These are phyloP conservation scores for Lasioglossum marginatum DNA, from an alignment of 2,888 invertebrate genomes.

Conservation along the genomic window DNA sequence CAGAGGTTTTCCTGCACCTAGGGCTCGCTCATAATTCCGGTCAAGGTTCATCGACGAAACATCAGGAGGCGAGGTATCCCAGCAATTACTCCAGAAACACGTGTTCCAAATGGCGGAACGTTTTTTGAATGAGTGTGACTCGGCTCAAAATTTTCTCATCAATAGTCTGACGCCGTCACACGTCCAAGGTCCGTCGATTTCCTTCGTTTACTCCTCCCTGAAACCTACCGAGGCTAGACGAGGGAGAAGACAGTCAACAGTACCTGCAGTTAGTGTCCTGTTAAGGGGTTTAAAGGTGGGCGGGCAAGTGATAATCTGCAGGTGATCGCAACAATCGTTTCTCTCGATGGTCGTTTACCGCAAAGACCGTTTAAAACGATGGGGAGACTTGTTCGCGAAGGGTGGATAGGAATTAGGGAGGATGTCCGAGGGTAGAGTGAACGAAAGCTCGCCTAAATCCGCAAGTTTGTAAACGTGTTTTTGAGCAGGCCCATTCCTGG, in stretches of 20 bases:
- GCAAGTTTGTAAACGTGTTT: conserved; percentile 80
- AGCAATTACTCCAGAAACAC: conserved; percentile 55
- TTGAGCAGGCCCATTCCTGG: conserved; percentile 66
- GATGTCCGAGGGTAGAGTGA: background rate
- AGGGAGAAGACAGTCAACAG: conserved; percentile 55
- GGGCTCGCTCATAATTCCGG: background rate
- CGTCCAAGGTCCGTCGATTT: conserved; percentile 20
- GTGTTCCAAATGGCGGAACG: conserved; percentile 31
- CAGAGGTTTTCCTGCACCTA: background rate
- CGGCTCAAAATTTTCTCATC: conserved; percentile 48
- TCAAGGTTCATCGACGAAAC: conserved; percentile 31
- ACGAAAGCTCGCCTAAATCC: conserved; percentile 64
- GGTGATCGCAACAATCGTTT: conserved; percentile 79
- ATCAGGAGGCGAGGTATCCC: conserved; percentile 29
- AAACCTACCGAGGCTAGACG: conserved; percentile 33
- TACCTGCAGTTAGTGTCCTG: conserved; percentile 33
- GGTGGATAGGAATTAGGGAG: background rate
- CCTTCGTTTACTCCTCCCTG: background rate
- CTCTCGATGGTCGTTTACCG: conserved; percentile 47
- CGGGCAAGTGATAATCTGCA: conserved; percentile 82
- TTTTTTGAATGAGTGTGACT: background rate
- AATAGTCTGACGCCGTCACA: conserved; percentile 44
- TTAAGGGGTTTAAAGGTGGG: conserved; percentile 68
- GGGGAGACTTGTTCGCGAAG: background rate
- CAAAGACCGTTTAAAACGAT: conserved; percentile 9